Conservation (phyloP, 1,140 invertebrate species). For the Holotrichia oblita region DNA sequence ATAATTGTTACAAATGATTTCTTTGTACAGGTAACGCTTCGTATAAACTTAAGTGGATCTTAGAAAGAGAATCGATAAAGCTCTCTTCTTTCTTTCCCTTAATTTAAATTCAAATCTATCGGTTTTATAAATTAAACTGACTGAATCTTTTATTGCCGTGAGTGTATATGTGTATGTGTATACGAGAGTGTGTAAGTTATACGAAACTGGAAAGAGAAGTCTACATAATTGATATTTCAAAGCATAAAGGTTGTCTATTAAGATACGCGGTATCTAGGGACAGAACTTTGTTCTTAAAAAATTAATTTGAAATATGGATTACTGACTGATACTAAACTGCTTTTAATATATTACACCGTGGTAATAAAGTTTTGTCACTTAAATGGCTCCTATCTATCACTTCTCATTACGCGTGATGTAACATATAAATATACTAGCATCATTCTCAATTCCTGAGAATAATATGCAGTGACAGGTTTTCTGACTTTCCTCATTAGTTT, state of each 20-base stretch:
- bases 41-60: conserved; percentile 22
- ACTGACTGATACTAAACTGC: background rate
- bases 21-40: conserved; percentile 15
- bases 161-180: too few species aligned
- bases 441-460: too few species aligned
- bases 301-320: conserved; percentile 23
- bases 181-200: background rate
- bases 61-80: background rate
- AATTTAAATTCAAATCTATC: conserved; percentile 36
- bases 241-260: conserved; percentile 24
- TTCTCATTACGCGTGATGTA: too few species aligned
- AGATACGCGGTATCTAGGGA: background rate
- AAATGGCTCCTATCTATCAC: background rate
- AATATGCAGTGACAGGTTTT: too few species aligned
- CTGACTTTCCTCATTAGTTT: too few species aligned
- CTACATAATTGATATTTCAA: conserved; percentile 25
- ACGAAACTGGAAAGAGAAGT: background rate
- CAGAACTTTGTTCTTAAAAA: conserved; percentile 33
- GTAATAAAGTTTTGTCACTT: background rate
- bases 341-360: background rate
- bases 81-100: conserved; percentile 4
- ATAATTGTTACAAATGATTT: conserved; percentile 40
- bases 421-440: too few species aligned
- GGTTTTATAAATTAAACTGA: conserved; percentile 32
- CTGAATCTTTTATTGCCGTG: conserved; percentile 18